Evolutionary conservation across 2,888 invertebrate genomes (phyloP).

Genomic region (Ligdia adustata): DNA sequence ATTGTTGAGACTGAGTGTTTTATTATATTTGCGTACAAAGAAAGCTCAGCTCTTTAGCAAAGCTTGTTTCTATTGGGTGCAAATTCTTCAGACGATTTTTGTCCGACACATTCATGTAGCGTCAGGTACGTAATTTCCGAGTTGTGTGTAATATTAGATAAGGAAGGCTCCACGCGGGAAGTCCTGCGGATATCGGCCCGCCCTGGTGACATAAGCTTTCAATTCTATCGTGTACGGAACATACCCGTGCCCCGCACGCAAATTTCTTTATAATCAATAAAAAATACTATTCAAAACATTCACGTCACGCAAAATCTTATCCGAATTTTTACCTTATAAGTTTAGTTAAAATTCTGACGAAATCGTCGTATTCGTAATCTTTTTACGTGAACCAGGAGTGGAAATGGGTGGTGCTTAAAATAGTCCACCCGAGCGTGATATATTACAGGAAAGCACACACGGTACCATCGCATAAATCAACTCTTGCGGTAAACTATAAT

Average conservation of each 20-base stretch:
- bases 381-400: conserved; percentile 15
- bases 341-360: conserved; percentile 7
- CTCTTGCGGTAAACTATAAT: conserved; percentile 14
- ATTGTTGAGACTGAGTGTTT: too few species aligned
- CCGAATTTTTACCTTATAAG: conserved; percentile 10
- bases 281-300: conserved; percentile 16
- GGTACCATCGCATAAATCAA: conserved; percentile 22
- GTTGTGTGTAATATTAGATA: conserved; percentile 13
- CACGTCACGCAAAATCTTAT: conserved; percentile 17
- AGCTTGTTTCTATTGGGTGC: too few species aligned
- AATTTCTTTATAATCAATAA: conserved; percentile 18
- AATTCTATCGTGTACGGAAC: conserved; percentile 19
- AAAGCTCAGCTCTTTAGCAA: too few species aligned
- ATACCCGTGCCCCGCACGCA: conserved; percentile 12
- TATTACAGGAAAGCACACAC: conserved; percentile 28
- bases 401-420: conserved; percentile 30
- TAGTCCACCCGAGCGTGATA: conserved; percentile 32
- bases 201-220: conserved; percentile 11
- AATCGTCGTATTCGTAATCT: conserved; percentile 18
- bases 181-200: conserved; percentile 22
- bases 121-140: conserved; percentile 5
- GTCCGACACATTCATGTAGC: not conserved
- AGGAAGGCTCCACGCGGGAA: conserved; percentile 14
- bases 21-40: too few species aligned
- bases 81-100: too few species aligned